These are phyloP conservation scores for Cygnus buccinator DNA, from an alignment of 2,113 vertebrate genomes.

Conservation along the genomic window DNA sequence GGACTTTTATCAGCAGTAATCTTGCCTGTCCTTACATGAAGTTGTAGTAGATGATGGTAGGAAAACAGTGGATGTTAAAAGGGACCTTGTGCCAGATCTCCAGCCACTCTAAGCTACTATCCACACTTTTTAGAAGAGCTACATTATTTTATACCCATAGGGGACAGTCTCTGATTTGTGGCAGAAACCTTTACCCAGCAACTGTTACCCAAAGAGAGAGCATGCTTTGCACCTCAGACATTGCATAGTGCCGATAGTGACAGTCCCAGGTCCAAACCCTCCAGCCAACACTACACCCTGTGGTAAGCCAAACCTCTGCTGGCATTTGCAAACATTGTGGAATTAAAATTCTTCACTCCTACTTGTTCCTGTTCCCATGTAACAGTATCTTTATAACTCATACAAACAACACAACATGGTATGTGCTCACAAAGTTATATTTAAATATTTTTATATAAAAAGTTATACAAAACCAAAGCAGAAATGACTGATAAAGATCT, in stretches of 20 bases:
- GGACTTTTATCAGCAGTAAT: not conserved
- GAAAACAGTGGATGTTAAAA: not conserved
- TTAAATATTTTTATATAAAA: not conserved
- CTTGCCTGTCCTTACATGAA: not conserved
- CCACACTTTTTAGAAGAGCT: not conserved
- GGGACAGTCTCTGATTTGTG: not conserved
- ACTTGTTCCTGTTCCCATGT: not conserved
- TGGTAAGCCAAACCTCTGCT: not conserved
- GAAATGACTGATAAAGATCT: not conserved
- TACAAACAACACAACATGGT: not conserved
- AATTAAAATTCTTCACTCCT: not conserved
- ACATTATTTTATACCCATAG: not conserved
- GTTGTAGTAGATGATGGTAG: not conserved
- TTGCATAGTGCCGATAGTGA: not conserved
- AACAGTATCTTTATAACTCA: not conserved
- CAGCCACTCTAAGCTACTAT: not conserved
- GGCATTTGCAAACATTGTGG: not conserved
- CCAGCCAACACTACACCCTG: fast-evolving
- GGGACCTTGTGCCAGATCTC: not conserved
- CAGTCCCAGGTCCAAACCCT: not conserved
- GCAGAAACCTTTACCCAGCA: not conserved
- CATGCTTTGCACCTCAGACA: not conserved
- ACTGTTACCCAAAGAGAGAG: not conserved
- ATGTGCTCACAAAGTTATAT: not conserved
- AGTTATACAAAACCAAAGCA: not conserved